Evolutionary conservation across 2,113 vertebrate genomes (phyloP).

Genomic region (Cercocebus atys): DNA sequence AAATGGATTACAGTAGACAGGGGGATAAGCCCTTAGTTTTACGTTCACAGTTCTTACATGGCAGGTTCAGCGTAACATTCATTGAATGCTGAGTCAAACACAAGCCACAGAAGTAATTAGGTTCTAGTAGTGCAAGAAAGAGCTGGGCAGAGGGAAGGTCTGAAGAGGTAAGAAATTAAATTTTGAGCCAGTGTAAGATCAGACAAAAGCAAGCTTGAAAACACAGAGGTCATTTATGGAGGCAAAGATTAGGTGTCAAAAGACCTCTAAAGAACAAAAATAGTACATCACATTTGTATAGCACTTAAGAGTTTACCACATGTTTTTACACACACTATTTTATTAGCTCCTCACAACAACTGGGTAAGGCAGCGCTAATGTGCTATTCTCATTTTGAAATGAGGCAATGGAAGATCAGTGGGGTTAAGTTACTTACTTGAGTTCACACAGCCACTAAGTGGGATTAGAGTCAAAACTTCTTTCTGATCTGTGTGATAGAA

Average conservation of each 20-base stretch:
- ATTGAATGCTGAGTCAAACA: neutral
- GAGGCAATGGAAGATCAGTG: neutral
- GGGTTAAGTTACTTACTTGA: neutral
- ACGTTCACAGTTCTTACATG: neutral
- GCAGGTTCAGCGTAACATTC: neutral
- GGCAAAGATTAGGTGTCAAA: neutral
- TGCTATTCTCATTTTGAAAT: neutral
- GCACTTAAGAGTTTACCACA: neutral
- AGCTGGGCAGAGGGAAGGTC: neutral
- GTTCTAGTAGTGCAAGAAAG: neutral
- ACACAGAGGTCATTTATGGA: neutral
- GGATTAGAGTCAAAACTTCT: neutral
- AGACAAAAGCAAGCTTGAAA: conserved; percentile 16
- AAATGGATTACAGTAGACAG: neutral
- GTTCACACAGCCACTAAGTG: neutral
- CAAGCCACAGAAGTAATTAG: conserved; percentile 24
- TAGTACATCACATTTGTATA: neutral
- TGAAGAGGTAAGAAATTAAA: conserved; percentile 29
- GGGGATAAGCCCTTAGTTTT: neutral
- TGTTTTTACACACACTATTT: neutral
- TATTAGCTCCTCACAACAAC: neutral
- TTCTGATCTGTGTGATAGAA: neutral
- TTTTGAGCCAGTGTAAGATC: conserved; percentile 7
- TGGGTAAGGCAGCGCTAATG: neutral
- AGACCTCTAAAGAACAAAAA: neutral